Conservation (phyloP, 2,888 invertebrate species). For the Parnassius mnemosyne region DNA sequence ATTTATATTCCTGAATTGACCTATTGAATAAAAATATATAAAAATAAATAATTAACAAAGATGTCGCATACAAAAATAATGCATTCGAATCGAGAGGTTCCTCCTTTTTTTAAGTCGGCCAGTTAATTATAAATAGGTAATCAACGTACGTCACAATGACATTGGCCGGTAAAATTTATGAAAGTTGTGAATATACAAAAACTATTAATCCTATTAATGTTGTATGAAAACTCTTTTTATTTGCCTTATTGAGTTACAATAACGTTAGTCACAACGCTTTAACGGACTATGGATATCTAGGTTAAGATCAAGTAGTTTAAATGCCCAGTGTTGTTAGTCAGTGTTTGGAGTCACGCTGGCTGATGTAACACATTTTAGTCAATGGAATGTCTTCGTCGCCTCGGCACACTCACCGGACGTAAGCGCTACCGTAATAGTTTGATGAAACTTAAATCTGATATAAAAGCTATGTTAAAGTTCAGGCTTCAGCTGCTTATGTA, state of each 20-base stretch:
- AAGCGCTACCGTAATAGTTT: constrained; percentile 8
- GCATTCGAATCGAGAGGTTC: too few species aligned
- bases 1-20: too few species aligned
- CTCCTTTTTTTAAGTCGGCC: too few species aligned
- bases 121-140: too few species aligned
- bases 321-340: constrained; percentile 43
- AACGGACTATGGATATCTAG: constrained; percentile 41
- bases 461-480: neutral
- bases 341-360: constrained; percentile 23
- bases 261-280: constrained; percentile 2
- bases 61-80: too few species aligned
- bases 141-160: too few species aligned
- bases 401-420: neutral
- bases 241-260: neutral
- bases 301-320: constrained; percentile 58
- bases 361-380: constrained; percentile 5
- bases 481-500: constrained; percentile 36
- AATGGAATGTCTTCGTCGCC: constrained; percentile 14
- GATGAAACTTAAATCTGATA: neutral
- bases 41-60: too few species aligned
- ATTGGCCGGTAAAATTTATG: too few species aligned
- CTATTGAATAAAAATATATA: too few species aligned
- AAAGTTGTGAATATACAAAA: neutral
- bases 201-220: neutral
- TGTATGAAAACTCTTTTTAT: too few species aligned